phyloP scores from a whole-genome alignment of 2,888 invertebrate species.

The Plebejus melissa region DNA sequence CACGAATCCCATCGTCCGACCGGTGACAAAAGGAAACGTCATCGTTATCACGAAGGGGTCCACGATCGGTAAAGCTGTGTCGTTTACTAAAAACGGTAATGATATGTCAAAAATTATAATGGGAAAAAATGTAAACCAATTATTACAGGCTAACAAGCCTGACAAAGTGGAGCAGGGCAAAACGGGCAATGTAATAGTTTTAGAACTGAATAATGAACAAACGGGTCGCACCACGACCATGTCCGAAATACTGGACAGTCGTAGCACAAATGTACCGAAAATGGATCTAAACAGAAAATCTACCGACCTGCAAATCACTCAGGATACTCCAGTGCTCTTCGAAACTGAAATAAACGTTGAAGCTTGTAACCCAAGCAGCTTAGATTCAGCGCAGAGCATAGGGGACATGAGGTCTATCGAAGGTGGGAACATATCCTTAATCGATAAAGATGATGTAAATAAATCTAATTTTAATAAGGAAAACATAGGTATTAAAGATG shows the following conservation, averaged over 20 bases:
- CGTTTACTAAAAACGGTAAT: constrained; percentile 69
- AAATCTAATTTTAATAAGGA: constrained; percentile 56
- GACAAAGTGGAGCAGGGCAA: constrained; percentile 60
- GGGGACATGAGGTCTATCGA: constrained; percentile 58
- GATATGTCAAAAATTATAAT: constrained; percentile 75
- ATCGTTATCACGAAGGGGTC: constrained; percentile 81
- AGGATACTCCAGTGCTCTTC: constrained; percentile 79
- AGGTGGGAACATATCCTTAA: constrained; percentile 49
- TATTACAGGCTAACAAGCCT: constrained; percentile 63
- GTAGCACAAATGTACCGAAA: constrained; percentile 45
- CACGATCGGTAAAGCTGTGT: constrained; percentile 69
- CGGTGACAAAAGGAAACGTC: constrained; percentile 76
- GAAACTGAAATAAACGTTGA: constrained; percentile 62
- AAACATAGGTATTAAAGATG: constrained; percentile 56
- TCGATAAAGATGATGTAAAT: constrained; percentile 51
- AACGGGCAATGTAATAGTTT: constrained; percentile 68
- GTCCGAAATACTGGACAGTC: constrained; percentile 70
- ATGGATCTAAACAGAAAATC: constrained; percentile 49
- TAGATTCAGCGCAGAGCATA: constrained; percentile 66
- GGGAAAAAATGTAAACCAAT: constrained; percentile 73
- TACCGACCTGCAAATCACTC: constrained; percentile 61
- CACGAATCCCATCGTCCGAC: constrained; percentile 65
- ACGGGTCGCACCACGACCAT: constrained; percentile 66
- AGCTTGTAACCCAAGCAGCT: constrained; percentile 62
- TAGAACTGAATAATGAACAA: constrained; percentile 72